A percentile compares a stretch with the other conserved stretches of the same genome.
Conservation (phyloP, 2,113 vertebrate species). For the Hassar affinis region DNA sequence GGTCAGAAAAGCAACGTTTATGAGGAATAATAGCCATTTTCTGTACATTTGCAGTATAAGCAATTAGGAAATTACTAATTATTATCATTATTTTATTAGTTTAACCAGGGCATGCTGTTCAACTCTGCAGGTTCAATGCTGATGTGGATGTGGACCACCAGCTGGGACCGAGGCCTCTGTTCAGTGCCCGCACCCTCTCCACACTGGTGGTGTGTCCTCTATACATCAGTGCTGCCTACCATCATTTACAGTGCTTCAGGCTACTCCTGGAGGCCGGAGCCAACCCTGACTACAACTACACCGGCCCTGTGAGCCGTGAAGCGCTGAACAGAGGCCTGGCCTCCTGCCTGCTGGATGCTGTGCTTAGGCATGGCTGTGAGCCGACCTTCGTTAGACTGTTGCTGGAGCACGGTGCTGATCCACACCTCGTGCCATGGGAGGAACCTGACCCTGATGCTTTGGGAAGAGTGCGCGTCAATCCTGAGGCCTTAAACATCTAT, state of each 20-base stretch:
- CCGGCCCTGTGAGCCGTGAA: slow-evolving; percentile 78
- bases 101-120: background rate
- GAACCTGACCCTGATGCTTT: slow-evolving; percentile 68
- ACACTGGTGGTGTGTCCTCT: slow-evolving; percentile 88
- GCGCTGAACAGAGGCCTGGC: slow-evolving; percentile 81
- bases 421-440: slow-evolving; percentile 81
- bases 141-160: slow-evolving; percentile 90
- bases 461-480: slow-evolving; percentile 80
- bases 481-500: slow-evolving; percentile 80
- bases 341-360: slow-evolving; percentile 86
- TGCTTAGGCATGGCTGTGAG: slow-evolving; percentile 86
- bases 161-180: slow-evolving; percentile 68
- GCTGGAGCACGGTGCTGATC: slow-evolving; percentile 85
- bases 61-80: background rate
- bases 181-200: slow-evolving; percentile 80
- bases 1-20: too few species aligned
- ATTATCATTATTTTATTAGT: background rate
- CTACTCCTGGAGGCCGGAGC: slow-evolving; percentile 88
- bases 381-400: slow-evolving; percentile 81
- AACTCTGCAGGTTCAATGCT: slow-evolving; percentile 77
- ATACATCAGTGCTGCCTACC: slow-evolving; percentile 92
- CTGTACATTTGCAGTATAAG: too few species aligned
- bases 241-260: slow-evolving; percentile 87
- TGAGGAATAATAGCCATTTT: too few species aligned
- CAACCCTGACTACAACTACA: slow-evolving; percentile 90